A percentile compares a stretch with the other conserved stretches of the same genome.
phyloP scores from a whole-genome alignment of 1,140 invertebrate species.

The Rhagoletis zephyria region DNA sequence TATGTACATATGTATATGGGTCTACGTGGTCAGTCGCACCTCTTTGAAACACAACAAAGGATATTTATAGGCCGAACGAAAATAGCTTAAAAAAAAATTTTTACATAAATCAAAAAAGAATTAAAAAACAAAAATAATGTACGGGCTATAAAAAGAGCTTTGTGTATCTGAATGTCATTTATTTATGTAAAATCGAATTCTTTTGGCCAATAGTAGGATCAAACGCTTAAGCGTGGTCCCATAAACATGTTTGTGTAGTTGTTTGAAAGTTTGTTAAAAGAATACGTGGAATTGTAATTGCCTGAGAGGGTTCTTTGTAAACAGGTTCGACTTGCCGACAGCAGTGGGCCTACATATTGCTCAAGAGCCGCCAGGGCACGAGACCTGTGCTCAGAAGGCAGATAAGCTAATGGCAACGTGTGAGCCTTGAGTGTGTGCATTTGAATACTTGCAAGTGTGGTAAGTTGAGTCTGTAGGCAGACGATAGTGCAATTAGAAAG shows the following conservation, averaged over 20 bases:
- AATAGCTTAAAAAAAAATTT: neutral
- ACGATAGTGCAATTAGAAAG: neutral
- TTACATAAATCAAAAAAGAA: too few species aligned
- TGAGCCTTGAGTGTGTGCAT: neutral
- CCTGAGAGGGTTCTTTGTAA: neutral
- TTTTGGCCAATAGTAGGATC: neutral
- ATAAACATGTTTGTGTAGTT: neutral
- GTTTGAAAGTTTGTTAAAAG: too few species aligned
- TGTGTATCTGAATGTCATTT: neutral
- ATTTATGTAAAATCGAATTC: too few species aligned
- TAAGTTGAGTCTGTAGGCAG: neutral
- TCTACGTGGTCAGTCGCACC: neutral
- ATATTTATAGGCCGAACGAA: neutral
- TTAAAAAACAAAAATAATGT: neutral
- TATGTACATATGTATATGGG: neutral
- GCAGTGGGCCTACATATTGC: neutral
- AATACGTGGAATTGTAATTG: too few species aligned
- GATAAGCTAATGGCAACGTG: neutral
- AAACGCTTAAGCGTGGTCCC: neutral
- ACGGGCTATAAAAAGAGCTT: neutral
- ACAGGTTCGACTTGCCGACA: neutral
- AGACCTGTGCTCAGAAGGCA: neutral
- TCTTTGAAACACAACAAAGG: neutral
- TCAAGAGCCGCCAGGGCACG: neutral
- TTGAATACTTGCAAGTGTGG: constrained; percentile 10